Evolutionary conservation across 1,140 invertebrate species (phyloP), one percentile per base, ranked within the genome.

Genomic region (Pseudomyrmex gracilis): DNA sequence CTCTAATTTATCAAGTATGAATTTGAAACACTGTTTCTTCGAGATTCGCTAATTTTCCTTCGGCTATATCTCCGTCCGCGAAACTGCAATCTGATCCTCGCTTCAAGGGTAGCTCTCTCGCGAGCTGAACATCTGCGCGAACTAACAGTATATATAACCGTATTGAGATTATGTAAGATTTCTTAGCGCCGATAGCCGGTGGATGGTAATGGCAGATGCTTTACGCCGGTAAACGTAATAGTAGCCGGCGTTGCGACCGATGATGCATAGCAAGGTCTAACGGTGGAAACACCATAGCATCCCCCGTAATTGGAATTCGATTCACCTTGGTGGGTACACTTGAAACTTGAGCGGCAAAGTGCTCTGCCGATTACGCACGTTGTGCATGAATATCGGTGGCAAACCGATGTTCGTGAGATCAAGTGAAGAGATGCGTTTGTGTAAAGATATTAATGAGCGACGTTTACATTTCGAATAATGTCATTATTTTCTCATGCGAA

Each of bases 151-250:
- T 53, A 70, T 57, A 73, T 83, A 83, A 89, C 60, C 63, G 73
- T 82, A 86, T 87, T 73, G 49, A 57, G 78, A 85, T 87, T 89
- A 85, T 77, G 68, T 63, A 87, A 87, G 83, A 15, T 22, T 34
- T 34, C 34, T 34, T 51, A 51, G 45, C 43, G 53, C 22, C 64
- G 51, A 78, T 78, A 84, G 78, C 66, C 49, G 78, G 45, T 64
- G 73, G 83, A 68, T 70, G 24, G 60, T 86, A 87, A 83, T 73
- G 64, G 64, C 57, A 80, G 71, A 85, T 67, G 68, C 74, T 89
- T 89, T 76, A 83, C 74, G 71, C 71, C 73, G 34, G 82, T 87
- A 82, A 89, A 86, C 68, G 58, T 82, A 83, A 90, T 87, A 83
- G 85, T 85, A 85, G 76, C 55, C 68, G 82, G 66, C 58, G 60